These are phyloP conservation scores for Psittacara wagleri DNA, from an alignment of 2,113 vertebrate species.

Conservation along the genomic window DNA sequence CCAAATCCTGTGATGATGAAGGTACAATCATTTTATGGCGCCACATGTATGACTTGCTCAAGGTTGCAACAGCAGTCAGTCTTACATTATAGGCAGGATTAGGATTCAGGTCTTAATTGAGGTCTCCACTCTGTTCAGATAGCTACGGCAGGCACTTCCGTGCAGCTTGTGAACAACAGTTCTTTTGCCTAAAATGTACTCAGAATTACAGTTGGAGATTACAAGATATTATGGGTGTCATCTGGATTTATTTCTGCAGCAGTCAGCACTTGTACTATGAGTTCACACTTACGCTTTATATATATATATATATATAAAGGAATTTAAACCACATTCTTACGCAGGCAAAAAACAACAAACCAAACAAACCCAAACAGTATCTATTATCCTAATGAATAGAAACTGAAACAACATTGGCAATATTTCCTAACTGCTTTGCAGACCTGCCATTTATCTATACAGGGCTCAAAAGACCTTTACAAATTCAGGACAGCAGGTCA, in stretches of 20 bases:
- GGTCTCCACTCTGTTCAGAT: neutral
- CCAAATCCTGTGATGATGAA: neutral
- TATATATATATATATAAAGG: neutral
- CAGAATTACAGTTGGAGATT: neutral
- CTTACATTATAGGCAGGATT: neutral
- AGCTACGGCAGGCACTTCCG: neutral
- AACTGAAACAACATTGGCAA: neutral
- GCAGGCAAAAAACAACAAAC: neutral
- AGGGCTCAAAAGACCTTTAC: neutral
- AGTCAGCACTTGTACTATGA: neutral
- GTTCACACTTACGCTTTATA: neutral
- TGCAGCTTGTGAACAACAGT: neutral
- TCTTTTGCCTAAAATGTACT: neutral
- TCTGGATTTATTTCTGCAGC: neutral
- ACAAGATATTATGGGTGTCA: neutral
- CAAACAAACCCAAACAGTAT: neutral
- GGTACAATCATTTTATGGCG: neutral
- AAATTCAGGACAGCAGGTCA: neutral
- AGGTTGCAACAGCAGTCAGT: neutral
- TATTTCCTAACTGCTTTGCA: neutral
- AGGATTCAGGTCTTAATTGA: neutral
- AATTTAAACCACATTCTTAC: neutral
- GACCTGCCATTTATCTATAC: neutral
- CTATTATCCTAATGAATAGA: neutral
- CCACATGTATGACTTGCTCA: neutral